Percentiles rank a stretch among this genome's conserved stretches.
These are phyloP conservation scores for Drosophila nr. fundita DNA, from an alignment of 2,888 invertebrate species.

Conservation along the genomic window DNA sequence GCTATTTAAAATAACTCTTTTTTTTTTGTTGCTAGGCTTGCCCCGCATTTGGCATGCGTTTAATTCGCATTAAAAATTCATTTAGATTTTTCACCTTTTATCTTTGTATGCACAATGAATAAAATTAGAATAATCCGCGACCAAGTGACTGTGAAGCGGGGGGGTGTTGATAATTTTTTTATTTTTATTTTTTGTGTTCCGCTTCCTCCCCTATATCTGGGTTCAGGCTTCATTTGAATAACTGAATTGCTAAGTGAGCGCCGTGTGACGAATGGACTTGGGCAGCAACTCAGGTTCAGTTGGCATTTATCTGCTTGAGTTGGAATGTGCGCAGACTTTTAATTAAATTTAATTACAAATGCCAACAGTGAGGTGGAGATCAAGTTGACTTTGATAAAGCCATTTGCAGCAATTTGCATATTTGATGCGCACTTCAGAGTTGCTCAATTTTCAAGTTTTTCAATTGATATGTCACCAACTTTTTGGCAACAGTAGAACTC, in stretches of 20 bases:
- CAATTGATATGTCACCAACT: slow-evolving; percentile 49
- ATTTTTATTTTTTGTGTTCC: slow-evolving; percentile 2
- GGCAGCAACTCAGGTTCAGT: slow-evolving; percentile 43
- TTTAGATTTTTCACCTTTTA: slow-evolving; percentile 76
- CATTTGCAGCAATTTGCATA: slow-evolving; percentile 58
- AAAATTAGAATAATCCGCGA: slow-evolving; percentile 75
- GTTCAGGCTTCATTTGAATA: slow-evolving; percentile 66
- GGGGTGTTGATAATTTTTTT: slow-evolving; percentile 61
- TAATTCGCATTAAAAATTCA: slow-evolving; percentile 72
- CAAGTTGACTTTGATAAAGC: slow-evolving; percentile 55
- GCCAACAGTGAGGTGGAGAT: slow-evolving; percentile 48
- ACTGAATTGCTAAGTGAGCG: slow-evolving; percentile 74
- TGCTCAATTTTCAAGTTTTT: slow-evolving; percentile 15
- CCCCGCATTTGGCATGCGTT: slow-evolving; percentile 36
- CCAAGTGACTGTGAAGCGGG: slow-evolving; percentile 49
- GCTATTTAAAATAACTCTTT: slow-evolving; percentile 17
- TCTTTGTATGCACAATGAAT: slow-evolving; percentile 75
- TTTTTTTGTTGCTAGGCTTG: neutral
- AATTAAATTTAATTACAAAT: slow-evolving; percentile 78
- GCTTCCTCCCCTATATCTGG: slow-evolving; percentile 4
- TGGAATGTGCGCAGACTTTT: slow-evolving; percentile 70
- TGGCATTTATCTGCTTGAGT: slow-evolving; percentile 59
- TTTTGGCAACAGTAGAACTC: slow-evolving; percentile 12
- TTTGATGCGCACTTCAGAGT: slow-evolving; percentile 38
- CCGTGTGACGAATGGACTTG: slow-evolving; percentile 64